A percentile compares a stretch with the other conserved stretches of the same genome.
phyloP scores from a whole-genome alignment of 2,797 vertebrate genomes.

The Alca torda region DNA sequence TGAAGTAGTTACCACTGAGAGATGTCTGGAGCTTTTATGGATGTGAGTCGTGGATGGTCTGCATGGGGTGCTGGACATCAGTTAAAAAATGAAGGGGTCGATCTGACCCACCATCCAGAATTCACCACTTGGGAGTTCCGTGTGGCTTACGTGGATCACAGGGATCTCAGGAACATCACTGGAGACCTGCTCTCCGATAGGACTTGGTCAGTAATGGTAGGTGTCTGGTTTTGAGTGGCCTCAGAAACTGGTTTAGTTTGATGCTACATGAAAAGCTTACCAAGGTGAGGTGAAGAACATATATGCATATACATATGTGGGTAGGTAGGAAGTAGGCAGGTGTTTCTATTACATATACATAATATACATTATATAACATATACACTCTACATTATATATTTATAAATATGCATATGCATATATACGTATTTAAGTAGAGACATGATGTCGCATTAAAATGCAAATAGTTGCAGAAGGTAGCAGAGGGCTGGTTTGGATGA shows the following conservation, averaged over 20 bases:
- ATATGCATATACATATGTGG: fast-evolving
- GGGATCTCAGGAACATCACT: slow-evolving; percentile 81
- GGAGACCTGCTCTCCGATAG: slow-evolving; percentile 78
- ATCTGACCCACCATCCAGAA: slow-evolving; percentile 82
- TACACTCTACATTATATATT: background rate
- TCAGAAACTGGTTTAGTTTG: background rate
- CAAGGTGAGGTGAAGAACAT: background rate
- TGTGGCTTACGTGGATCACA: slow-evolving; percentile 76
- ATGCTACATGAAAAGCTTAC: background rate
- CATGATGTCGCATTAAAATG: background rate
- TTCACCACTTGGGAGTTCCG: slow-evolving; percentile 83
- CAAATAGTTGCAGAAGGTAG: background rate
- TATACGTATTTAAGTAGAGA: background rate
- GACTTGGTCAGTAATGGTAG: background rate
- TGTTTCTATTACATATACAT: background rate
- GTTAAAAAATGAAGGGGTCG: slow-evolving; percentile 82
- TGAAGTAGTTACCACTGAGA: background rate
- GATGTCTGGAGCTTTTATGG: slow-evolving; percentile 34
- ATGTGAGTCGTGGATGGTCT: slow-evolving; percentile 78
- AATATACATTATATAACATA: background rate
- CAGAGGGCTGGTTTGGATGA: background rate
- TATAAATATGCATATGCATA: background rate
- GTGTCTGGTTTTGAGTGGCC: background rate
- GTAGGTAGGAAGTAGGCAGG: background rate
- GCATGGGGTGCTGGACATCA: slow-evolving; percentile 77